A percentile compares a stretch with the other conserved stretches of the same genome.
These are phyloP conservation scores for Boloria euphrosyne DNA, from an alignment of 2,888 invertebrate genomes.

Conservation along the genomic window DNA sequence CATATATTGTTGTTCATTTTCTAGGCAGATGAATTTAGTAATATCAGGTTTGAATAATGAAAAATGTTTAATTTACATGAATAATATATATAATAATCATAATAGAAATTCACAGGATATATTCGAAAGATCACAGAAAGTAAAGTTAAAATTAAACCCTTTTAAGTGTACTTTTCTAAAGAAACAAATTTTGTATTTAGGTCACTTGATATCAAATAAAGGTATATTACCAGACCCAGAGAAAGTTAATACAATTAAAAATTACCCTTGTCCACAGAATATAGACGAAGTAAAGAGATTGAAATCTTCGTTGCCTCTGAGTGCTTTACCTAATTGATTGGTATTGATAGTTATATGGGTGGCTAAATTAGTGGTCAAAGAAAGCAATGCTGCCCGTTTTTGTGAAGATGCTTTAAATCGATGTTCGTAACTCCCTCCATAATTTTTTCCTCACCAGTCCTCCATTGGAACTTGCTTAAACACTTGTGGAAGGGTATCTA, in stretches of 20 bases:
- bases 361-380: too few species aligned
- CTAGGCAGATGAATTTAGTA: slow-evolving; percentile 29
- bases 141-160: slow-evolving; percentile 29
- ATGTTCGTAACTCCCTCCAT: too few species aligned
- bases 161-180: slow-evolving; percentile 35
- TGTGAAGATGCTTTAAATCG: too few species aligned
- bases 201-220: slow-evolving; percentile 30
- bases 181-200: slow-evolving; percentile 33
- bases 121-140: slow-evolving; percentile 31
- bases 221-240: slow-evolving; percentile 36
- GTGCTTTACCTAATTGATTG: too few species aligned
- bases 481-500: too few species aligned
- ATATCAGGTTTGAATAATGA: slow-evolving; percentile 37
- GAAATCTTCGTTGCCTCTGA: too few species aligned
- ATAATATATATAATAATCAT: slow-evolving; percentile 29
- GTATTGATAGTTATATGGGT: too few species aligned
- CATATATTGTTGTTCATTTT: too few species aligned
- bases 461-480: too few species aligned
- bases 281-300: slow-evolving; percentile 35
- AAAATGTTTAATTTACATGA: slow-evolving; percentile 31
- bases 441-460: too few species aligned
- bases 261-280: slow-evolving; percentile 37
- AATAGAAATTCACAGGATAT: slow-evolving; percentile 35
- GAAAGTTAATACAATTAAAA: slow-evolving; percentile 27
- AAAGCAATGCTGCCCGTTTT: too few species aligned